A percentile compares a stretch with the other conserved stretches of the same genome.
phyloP scores from a whole-genome alignment of 1,140 invertebrate genomes.

The Pectinophora gossypiella region DNA sequence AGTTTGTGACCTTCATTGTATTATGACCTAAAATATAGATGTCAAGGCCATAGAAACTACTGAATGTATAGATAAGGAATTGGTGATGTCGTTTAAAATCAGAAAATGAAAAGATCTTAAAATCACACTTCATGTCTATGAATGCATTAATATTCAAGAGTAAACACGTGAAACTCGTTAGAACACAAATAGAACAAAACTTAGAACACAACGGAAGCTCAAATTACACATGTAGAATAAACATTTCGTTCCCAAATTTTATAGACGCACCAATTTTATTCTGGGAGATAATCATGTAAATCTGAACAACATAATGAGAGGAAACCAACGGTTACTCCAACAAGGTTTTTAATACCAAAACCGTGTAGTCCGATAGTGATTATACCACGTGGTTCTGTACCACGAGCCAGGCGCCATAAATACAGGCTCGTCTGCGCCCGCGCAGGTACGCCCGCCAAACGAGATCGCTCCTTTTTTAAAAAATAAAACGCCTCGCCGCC shows the following conservation, averaged over 20 bases:
- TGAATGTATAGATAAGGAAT: too few species aligned
- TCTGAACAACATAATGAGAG: slow-evolving; percentile 39
- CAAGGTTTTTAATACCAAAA: slow-evolving; percentile 57
- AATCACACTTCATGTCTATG: too few species aligned
- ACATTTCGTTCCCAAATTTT: slow-evolving; percentile 8
- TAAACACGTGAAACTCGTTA: too few species aligned
- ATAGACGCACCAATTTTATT: slow-evolving; percentile 15
- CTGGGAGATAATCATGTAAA: slow-evolving; percentile 18
- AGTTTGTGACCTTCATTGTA: too few species aligned
- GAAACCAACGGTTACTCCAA: slow-evolving; percentile 63
- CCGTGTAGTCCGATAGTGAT: background rate
- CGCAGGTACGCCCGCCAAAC: slow-evolving; percentile 72
- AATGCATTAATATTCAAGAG: too few species aligned
- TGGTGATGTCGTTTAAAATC: too few species aligned
- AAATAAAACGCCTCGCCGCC: slow-evolving; percentile 27
- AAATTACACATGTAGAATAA: background rate
- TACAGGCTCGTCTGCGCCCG: slow-evolving; percentile 63
- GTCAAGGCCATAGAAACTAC: too few species aligned
- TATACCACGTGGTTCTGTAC: slow-evolving; percentile 54
- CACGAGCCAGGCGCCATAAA: slow-evolving; percentile 42
- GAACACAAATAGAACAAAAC: too few species aligned
- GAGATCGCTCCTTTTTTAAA: slow-evolving; percentile 68
- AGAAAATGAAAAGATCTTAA: too few species aligned
- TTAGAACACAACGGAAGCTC: background rate
- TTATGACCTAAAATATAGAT: too few species aligned